Conservation (phyloP, 2,797 vertebrate species). For the Chelonia mydas region DNA sequence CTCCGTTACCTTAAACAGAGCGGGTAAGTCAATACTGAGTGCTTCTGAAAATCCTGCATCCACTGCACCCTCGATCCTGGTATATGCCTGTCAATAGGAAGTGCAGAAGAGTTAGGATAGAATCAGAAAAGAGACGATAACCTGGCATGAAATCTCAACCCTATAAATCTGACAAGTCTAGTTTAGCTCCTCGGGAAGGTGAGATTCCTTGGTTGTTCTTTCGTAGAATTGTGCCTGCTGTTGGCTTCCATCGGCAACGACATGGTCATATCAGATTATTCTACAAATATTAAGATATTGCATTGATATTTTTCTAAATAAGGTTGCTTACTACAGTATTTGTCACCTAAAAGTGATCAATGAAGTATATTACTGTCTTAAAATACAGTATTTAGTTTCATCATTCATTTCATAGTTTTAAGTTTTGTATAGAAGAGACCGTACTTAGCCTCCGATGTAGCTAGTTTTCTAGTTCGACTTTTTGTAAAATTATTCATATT, state of each 20-base stretch:
- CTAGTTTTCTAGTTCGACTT: neutral
- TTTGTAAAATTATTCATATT: constrained; percentile 1
- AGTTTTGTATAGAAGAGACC: neutral
- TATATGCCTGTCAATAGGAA: neutral
- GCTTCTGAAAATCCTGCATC: neutral
- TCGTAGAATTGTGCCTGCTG: neutral
- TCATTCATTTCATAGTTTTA: too few species aligned
- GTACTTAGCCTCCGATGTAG: neutral
- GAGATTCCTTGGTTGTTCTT: neutral
- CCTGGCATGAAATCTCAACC: rapidly evolving
- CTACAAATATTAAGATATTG: neutral
- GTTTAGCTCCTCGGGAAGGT: neutral
- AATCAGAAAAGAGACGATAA: neutral
- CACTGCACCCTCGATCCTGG: neutral
- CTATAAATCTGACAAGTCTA: neutral
- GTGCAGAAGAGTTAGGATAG: neutral
- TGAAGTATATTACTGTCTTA: neutral
- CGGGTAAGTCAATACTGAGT: neutral
- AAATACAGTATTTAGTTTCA: neutral
- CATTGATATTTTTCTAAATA: neutral
- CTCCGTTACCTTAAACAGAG: neutral
- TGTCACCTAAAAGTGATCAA: neutral
- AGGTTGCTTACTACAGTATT: neutral
- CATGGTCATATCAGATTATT: neutral
- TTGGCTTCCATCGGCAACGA: neutral